Percentiles rank a stretch among this genome's conserved stretches.
These are phyloP conservation scores for Lophius piscatorius DNA, from an alignment of 2,113 vertebrate species.

Conservation along the genomic window DNA sequence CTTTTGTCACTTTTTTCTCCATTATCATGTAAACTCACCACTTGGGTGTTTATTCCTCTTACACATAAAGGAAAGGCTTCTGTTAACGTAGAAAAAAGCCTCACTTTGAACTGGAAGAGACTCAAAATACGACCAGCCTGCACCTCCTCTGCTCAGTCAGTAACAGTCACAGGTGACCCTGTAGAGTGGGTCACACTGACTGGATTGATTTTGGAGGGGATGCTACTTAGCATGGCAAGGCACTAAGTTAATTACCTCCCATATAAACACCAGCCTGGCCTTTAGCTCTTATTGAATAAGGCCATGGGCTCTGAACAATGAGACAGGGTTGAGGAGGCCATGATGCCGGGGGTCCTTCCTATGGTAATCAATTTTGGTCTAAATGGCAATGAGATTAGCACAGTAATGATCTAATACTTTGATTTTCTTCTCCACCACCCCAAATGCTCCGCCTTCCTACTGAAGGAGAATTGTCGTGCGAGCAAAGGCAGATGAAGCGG, in stretches of 20 bases:
- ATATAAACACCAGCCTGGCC: constrained; percentile 56
- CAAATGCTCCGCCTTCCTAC: not conserved
- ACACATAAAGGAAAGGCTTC: too few species aligned
- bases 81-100: too few species aligned
- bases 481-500: constrained; percentile 26
- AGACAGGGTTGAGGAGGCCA: constrained; percentile 20
- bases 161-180: constrained; percentile 17
- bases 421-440: constrained; percentile 34
- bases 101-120: not conserved
- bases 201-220: constrained; percentile 55
- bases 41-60: too few species aligned
- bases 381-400: constrained; percentile 72
- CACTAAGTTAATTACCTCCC: constrained; percentile 69
- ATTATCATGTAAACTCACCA: too few species aligned
- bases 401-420: constrained; percentile 33
- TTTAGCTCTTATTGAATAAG: constrained; percentile 66
- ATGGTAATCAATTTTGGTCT: constrained; percentile 65
- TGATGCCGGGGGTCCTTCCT: constrained; percentile 47
- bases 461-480: constrained; percentile 7
- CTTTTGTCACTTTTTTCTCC: too few species aligned
- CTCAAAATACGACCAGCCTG: not conserved
- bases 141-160: constrained; percentile 8
- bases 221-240: constrained; percentile 50
- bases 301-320: constrained; percentile 54
- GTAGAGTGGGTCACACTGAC: constrained; percentile 38